A percentile compares a stretch with the other conserved stretches of the same genome.
Evolutionary conservation across 2,888 invertebrate genomes (phyloP).

Genomic region (Cataglyphis cursor): DNA sequence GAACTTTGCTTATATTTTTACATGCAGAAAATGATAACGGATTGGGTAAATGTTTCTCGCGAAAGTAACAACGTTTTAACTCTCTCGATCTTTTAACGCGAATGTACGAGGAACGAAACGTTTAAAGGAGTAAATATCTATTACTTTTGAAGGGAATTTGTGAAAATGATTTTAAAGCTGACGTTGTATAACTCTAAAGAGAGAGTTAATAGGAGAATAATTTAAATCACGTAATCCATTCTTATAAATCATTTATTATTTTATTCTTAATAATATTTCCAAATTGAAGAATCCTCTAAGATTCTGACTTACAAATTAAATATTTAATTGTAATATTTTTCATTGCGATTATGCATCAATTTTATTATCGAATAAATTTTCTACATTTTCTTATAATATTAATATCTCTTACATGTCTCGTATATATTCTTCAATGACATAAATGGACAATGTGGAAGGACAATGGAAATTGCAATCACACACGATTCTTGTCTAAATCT

Average conservation of each 20-base stretch:
- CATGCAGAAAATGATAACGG: constrained; percentile 35
- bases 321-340: neutral
- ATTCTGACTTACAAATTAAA: neutral
- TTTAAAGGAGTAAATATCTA: neutral
- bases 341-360: neutral
- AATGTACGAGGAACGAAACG: neutral
- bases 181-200: neutral
- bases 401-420: neutral
- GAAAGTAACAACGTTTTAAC: constrained; percentile 19
- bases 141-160: neutral
- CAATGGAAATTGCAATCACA: neutral
- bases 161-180: neutral
- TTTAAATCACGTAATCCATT: neutral
- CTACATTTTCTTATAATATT: neutral
- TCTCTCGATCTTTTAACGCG: neutral
- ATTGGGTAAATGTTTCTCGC: constrained; percentile 26
- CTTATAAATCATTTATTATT: neutral
- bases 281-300: neutral
- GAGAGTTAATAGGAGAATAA: neutral
- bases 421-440: neutral
- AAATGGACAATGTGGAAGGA: neutral
- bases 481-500: neutral
- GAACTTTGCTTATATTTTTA: constrained; percentile 41
- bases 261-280: neutral
- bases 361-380: constrained; percentile 15